Evolutionary conservation across 2,797 vertebrate species (phyloP).

Genomic region (Lithobates pipiens): DNA sequence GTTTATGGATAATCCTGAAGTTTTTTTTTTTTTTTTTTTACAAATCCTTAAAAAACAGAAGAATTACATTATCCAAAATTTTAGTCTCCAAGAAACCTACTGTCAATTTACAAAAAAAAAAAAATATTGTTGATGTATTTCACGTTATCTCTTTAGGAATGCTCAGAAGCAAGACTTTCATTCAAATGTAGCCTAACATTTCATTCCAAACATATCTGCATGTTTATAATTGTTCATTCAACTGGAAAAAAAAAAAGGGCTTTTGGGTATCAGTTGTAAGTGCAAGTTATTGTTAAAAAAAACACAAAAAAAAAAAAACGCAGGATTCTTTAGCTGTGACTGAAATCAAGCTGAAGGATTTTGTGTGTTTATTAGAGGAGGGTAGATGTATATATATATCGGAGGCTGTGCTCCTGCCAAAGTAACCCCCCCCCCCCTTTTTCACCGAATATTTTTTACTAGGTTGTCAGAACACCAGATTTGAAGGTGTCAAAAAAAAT

Average conservation of each 20-base stretch:
- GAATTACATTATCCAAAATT: not conserved
- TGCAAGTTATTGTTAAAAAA: conserved; percentile 14
- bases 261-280: conserved; percentile 24
- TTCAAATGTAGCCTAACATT: not conserved
- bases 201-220: conserved; percentile 37
- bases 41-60: not conserved
- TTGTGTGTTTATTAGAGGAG: conserved; percentile 29
- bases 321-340: conserved; percentile 7
- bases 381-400: conserved; percentile 22
- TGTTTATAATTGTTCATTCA: conserved; percentile 31
- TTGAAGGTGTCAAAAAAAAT: not conserved
- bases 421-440: not conserved
- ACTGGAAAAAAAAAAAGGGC: conserved; percentile 45
- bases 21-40: too few relatives aligned
- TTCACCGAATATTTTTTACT: not conserved
- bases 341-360: conserved; percentile 22
- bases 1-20: not conserved
- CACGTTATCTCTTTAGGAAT: conserved; percentile 14
- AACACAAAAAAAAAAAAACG: not conserved
- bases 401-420: not conserved
- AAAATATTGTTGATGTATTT: not conserved
- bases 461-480: not conserved
- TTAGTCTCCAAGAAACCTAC: not conserved
- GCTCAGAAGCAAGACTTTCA: conserved; percentile 23
- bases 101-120: not conserved